Conservation (phyloP, 2,888 invertebrate genomes). For the Phragmatobia fuliginosa region DNA sequence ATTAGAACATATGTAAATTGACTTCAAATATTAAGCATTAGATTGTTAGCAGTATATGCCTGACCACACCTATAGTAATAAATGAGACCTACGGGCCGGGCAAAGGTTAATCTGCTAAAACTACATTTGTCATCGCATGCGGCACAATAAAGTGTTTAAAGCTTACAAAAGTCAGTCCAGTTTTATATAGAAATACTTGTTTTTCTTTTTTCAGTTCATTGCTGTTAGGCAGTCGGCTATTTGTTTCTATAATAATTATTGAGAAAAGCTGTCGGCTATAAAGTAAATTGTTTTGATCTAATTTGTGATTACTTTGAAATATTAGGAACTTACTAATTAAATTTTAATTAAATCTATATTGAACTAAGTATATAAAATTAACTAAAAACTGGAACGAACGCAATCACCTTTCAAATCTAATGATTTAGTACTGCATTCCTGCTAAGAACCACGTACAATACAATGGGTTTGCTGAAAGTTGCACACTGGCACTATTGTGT, state of each 20-base stretch:
- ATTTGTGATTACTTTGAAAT: slow-evolving; percentile 32
- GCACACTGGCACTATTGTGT: slow-evolving; percentile 18
- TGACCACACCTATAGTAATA: too few species aligned
- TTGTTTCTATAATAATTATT: too few species aligned
- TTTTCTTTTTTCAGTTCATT: too few species aligned
- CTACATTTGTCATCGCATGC: too few species aligned
- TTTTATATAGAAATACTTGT: too few species aligned
- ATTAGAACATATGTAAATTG: background rate
- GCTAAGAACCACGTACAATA: slow-evolving; percentile 42
- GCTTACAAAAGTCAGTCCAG: too few species aligned
- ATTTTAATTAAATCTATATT: slow-evolving; percentile 65
- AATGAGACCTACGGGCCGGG: too few species aligned
- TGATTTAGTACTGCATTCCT: slow-evolving; percentile 65
- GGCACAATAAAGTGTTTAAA: too few species aligned
- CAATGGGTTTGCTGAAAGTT: slow-evolving; percentile 40
- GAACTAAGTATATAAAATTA: slow-evolving; percentile 69
- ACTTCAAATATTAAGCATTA: background rate
- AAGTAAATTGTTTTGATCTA: background rate
- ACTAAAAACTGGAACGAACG: slow-evolving; percentile 61
- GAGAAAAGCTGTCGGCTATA: background rate
- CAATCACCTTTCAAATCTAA: slow-evolving; percentile 70
- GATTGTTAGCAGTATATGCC: background rate
- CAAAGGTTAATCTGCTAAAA: too few species aligned
- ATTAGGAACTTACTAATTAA: slow-evolving; percentile 46
- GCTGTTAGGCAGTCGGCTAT: too few species aligned